These are phyloP conservation scores for Vombatus ursinus DNA, from an alignment of 2,113 vertebrate species.

Conservation along the genomic window DNA sequence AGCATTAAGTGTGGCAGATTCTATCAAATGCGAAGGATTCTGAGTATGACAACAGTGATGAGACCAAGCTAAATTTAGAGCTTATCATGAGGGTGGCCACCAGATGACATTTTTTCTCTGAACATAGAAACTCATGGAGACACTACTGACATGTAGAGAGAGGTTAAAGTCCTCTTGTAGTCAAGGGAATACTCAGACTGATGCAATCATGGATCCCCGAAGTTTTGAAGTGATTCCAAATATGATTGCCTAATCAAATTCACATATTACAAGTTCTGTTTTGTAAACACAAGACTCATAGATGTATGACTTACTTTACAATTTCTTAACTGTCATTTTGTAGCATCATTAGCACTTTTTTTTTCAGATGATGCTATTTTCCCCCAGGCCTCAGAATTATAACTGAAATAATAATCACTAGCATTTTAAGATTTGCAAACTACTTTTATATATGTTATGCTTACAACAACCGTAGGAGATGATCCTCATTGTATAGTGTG, in stretches of 20 bases:
- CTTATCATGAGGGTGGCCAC: neutral
- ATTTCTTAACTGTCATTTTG: neutral
- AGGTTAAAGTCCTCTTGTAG: neutral
- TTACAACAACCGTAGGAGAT: neutral
- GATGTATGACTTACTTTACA: neutral
- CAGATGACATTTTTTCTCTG: neutral
- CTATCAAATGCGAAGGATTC: neutral
- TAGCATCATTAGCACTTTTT: neutral
- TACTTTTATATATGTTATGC: neutral
- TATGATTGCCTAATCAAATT: neutral
- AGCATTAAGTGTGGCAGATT: neutral
- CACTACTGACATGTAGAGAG: neutral
- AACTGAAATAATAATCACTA: neutral
- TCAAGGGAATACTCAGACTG: neutral
- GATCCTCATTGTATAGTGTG: neutral
- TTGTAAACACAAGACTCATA: neutral
- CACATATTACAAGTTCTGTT: neutral
- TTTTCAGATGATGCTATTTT: neutral
- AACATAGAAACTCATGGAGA: neutral
- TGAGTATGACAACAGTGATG: neutral
- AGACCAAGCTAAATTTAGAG: neutral
- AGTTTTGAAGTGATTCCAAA: neutral
- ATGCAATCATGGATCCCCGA: neutral
- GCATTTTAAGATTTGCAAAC: neutral
- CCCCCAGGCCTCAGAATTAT: neutral